A percentile compares a stretch with the other conserved stretches of the same genome.
These are phyloP conservation scores for Cladorhizidae sp. DNA, from an alignment of 37 sponge, comb jelly and placozoan genomes.

Conservation along the genomic window DNA sequence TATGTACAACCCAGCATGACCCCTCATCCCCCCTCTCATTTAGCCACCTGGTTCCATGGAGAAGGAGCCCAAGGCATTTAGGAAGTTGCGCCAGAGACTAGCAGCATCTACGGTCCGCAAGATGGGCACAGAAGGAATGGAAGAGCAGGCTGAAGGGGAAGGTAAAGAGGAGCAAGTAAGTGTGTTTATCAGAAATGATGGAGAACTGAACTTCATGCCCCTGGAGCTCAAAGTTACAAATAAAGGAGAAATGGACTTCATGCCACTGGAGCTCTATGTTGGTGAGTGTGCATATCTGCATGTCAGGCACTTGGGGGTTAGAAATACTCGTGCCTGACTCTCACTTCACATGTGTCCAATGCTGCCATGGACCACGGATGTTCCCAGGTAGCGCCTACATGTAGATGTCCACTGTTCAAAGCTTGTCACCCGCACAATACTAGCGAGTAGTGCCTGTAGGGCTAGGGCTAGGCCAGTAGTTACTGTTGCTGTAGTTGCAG, in stretches of 20 bases:
- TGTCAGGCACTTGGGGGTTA: no score
- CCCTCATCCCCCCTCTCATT: neutral
- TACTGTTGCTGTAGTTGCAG: no score
- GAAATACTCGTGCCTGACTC: no score
- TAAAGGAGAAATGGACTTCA: conserved; percentile 39
- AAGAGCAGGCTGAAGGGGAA: neutral
- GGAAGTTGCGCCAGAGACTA: conserved; percentile 3
- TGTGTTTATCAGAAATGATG: neutral
- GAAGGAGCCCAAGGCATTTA: conserved; percentile 70
- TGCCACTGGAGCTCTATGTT: conserved; percentile 36
- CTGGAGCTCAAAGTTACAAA: neutral
- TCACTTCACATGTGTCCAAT: no score
- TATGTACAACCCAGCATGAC: neutral
- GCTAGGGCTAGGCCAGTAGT: no score
- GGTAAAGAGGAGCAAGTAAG: neutral
- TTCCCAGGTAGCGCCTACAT: no score
- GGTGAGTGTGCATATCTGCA: conserved; percentile 12
- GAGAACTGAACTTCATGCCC: neutral
- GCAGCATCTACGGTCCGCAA: neutral
- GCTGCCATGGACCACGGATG: no score
- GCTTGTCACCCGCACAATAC: no score
- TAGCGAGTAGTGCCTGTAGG: no score
- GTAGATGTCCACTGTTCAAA: no score
- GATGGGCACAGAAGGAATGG: neutral
- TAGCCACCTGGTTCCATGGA: neutral